These are phyloP conservation scores for Brachyhypopomus occidentalis DNA, from an alignment of 2,113 vertebrate species.

Conservation along the genomic window DNA sequence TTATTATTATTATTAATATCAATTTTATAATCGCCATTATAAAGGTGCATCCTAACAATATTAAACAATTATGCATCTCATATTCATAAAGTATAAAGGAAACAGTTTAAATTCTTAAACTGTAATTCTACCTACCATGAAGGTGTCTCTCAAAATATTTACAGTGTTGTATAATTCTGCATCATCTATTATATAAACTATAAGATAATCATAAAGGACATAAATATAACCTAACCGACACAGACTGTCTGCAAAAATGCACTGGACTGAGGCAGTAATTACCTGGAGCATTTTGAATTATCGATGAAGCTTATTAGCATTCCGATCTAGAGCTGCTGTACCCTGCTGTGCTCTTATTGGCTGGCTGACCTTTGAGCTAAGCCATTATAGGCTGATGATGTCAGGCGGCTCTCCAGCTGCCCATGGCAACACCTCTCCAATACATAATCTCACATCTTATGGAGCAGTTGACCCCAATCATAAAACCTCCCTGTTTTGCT, in stretches of 20 bases:
- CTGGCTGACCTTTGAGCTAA: constrained; percentile 68
- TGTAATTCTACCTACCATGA: background rate
- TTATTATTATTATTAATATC: no score
- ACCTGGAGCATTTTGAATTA: constrained; percentile 46
- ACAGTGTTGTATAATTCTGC: background rate
- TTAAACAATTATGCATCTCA: background rate
- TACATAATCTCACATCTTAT: constrained; percentile 43
- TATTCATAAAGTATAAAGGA: background rate
- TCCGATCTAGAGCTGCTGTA: constrained; percentile 1
- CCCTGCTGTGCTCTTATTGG: constrained; percentile 61
- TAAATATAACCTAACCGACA: constrained; percentile 1
- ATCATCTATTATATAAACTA: background rate
- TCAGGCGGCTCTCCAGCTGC: constrained; percentile 40
- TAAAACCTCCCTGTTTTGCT: background rate
- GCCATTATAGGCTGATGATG: constrained; percentile 66
- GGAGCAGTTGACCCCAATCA: constrained; percentile 36
- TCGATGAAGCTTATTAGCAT: constrained; percentile 57
- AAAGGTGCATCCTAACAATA: background rate
- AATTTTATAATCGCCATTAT: no score
- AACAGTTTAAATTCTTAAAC: no score
- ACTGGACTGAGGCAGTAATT: constrained; percentile 33
- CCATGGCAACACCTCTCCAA: background rate
- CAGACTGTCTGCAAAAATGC: background rate
- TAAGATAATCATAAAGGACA: background rate
- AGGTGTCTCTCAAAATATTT: background rate